phyloP scores from a whole-genome alignment of 2,888 invertebrate genomes.

The Embidobia sp. region DNA sequence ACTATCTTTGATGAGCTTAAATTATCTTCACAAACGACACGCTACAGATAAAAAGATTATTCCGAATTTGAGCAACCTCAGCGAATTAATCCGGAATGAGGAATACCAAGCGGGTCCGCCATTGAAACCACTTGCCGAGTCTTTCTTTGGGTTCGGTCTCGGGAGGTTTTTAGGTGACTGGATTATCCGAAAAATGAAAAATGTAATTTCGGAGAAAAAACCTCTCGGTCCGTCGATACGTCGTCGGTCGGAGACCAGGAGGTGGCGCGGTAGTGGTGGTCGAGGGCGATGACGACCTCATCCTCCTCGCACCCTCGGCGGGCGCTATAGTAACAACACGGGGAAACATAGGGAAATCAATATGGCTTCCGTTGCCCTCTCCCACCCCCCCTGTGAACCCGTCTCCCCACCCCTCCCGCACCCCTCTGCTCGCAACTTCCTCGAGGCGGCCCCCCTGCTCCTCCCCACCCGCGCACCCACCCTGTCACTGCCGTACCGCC shows the following conservation, averaged over 20 bases:
- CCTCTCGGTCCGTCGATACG: slow-evolving; percentile 70
- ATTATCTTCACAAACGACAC: too few relatives aligned
- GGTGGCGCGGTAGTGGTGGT: slow-evolving; percentile 58
- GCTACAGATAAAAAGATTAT: too few relatives aligned
- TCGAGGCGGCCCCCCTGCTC: too few relatives aligned
- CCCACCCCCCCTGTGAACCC: slow-evolving; percentile 72
- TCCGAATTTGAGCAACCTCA: too few relatives aligned
- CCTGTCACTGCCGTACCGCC: too few relatives aligned
- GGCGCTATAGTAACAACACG: slow-evolving; percentile 81
- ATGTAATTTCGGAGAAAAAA: slow-evolving; percentile 55
- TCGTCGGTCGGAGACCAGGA: slow-evolving; percentile 69
- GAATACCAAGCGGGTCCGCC: too few relatives aligned
- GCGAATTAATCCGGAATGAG: too few relatives aligned
- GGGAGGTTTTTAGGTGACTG: slow-evolving; percentile 48
- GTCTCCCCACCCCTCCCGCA: slow-evolving; percentile 68
- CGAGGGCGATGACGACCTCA: slow-evolving; percentile 74
- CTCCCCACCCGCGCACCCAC: too few relatives aligned
- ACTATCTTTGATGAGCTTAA: too few relatives aligned
- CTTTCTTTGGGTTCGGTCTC: too few relatives aligned
- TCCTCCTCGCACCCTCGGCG: slow-evolving; percentile 77
- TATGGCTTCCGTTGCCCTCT: slow-evolving; percentile 81
- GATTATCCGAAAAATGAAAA: slow-evolving; percentile 62
- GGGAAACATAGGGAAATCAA: slow-evolving; percentile 82
- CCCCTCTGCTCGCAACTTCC: slow-evolving; percentile 51
- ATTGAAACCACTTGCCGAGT: too few relatives aligned